Evolutionary conservation across 2,113 vertebrate species (phyloP).

Genomic region (Glaucomys volans): DNA sequence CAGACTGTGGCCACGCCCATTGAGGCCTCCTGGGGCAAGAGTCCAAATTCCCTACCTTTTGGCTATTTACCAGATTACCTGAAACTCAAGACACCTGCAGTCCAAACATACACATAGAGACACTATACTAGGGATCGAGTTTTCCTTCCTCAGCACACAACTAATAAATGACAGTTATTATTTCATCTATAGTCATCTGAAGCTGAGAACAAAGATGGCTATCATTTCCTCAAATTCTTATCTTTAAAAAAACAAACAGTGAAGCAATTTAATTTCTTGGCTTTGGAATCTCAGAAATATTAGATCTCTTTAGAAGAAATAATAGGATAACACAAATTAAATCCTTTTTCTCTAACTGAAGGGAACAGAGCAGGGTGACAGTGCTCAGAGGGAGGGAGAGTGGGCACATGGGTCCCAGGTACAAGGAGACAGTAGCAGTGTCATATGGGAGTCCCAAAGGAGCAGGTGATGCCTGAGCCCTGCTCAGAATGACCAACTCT

Average conservation of each 20-base stretch:
- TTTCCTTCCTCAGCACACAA: background rate
- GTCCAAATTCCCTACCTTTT: slow-evolving; percentile 42
- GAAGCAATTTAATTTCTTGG: background rate
- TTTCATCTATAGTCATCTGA: background rate
- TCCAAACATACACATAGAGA: background rate
- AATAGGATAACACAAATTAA: background rate
- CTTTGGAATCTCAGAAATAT: slow-evolving; percentile 33
- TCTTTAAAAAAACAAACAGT: background rate
- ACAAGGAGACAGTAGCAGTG: background rate
- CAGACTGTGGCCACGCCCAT: background rate
- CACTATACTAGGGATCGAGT: background rate
- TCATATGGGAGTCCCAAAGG: background rate
- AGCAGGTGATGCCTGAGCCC: background rate
- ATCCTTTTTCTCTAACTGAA: background rate
- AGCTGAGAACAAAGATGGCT: background rate
- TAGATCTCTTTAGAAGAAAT: slow-evolving; percentile 21
- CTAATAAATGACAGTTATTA: background rate
- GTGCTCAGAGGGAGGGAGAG: background rate
- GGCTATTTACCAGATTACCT: slow-evolving; percentile 56
- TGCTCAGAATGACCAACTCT: background rate
- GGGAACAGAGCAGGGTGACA: background rate
- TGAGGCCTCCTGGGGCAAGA: background rate
- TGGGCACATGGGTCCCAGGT: background rate
- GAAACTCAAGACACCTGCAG: background rate
- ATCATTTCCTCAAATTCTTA: background rate